These are phyloP conservation scores for Agraylea sexmaculata DNA, from an alignment of 1,140 invertebrate species.

Conservation along the genomic window DNA sequence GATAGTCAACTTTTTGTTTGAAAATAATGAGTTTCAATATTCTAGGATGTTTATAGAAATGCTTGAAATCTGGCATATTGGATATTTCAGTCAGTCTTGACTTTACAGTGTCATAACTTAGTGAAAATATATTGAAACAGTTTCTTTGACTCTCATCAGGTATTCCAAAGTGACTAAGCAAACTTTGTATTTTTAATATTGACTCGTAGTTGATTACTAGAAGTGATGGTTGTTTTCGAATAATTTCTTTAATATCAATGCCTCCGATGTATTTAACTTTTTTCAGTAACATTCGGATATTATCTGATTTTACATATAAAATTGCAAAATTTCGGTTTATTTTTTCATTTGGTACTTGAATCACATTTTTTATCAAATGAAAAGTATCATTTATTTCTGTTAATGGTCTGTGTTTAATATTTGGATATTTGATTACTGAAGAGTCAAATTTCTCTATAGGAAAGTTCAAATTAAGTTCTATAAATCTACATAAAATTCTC, in stretches of 20 bases:
- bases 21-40: conserved; percentile 39
- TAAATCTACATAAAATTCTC: conserved; percentile 29
- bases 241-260: conserved; percentile 33
- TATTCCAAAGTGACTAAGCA: conserved; percentile 36
- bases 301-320: conserved; percentile 32
- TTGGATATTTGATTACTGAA: conserved; percentile 34
- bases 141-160: conserved; percentile 29
- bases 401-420: conserved; percentile 37
- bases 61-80: conserved; percentile 34
- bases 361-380: conserved; percentile 32
- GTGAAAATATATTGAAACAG: conserved; percentile 34
- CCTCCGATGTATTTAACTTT: conserved; percentile 31
- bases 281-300: conserved; percentile 35
- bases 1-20: conserved; percentile 32
- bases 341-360: conserved; percentile 34
- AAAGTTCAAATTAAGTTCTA: conserved; percentile 35
- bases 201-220: conserved; percentile 30
- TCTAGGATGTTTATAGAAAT: conserved; percentile 37
- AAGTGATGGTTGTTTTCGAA: conserved; percentile 36
- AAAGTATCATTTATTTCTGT: conserved; percentile 35
- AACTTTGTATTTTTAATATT: conserved; percentile 31
- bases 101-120: conserved; percentile 32
- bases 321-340: conserved; percentile 40
- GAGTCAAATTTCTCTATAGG: conserved; percentile 32
- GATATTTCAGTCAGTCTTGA: conserved; percentile 34